phyloP scores from a whole-genome alignment of 2,113 vertebrate species.

The Rhizomys pruinosus region DNA sequence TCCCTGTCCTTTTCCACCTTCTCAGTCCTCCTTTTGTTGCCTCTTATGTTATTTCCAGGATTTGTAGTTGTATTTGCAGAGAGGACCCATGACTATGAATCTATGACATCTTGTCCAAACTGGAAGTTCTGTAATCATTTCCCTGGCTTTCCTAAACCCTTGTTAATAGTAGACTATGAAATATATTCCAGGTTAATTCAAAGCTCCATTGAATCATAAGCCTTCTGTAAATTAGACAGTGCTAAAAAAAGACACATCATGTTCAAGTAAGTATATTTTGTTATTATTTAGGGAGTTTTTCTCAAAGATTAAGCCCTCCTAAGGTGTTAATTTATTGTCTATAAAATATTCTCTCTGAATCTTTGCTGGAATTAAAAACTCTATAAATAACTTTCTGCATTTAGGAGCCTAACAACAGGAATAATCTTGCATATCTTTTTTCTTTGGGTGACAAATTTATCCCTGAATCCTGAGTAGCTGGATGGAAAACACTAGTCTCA shows the following conservation, averaged over 20 bases:
- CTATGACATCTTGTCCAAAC: background rate
- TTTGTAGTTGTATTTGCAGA: background rate
- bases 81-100: background rate
- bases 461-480: background rate
- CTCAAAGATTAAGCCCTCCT: constrained; percentile 8
- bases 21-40: background rate
- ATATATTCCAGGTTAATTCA: constrained; percentile 19
- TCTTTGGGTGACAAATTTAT: background rate
- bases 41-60: background rate
- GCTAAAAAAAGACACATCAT: background rate
- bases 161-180: constrained; percentile 51
- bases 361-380: background rate
- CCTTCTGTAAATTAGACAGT: background rate
- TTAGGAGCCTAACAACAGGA: background rate
- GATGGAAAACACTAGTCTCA: background rate
- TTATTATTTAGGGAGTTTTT: constrained; percentile 42
- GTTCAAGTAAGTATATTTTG: constrained; percentile 21
- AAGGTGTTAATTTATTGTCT: constrained; percentile 35
- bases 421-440: background rate
- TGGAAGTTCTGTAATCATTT: background rate
- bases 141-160: background rate
- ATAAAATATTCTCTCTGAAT: background rate
- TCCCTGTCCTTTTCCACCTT: background rate
- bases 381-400: background rate
- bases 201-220: constrained; percentile 32